Conservation (phyloP, 2,888 invertebrate genomes). For the Pherbina coryleti region DNA sequence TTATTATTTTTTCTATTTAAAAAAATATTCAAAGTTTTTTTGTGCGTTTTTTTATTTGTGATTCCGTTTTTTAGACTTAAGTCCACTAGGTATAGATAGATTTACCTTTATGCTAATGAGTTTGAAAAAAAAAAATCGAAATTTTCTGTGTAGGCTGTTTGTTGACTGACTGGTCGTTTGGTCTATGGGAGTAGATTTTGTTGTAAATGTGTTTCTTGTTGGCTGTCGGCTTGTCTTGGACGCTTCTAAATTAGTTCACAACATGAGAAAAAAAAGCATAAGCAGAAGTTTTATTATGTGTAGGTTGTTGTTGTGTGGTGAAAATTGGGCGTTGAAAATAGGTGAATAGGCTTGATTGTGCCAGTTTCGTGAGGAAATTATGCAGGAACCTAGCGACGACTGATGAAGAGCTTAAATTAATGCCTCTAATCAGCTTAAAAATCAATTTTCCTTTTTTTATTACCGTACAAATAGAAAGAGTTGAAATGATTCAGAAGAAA, state of each 20-base stretch:
- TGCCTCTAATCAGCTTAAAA: constrained; percentile 1
- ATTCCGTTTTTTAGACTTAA: background rate
- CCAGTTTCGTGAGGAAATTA: background rate
- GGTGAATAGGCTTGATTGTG: constrained; percentile 30
- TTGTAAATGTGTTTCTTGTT: constrained; percentile 33
- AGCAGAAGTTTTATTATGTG: background rate
- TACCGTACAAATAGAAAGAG: too few species aligned
- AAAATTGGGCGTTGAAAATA: constrained; percentile 33
- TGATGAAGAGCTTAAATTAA: constrained; percentile 16
- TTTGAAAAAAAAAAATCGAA: constrained; percentile 20
- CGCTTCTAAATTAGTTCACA: constrained; percentile 47
- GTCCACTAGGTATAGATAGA: background rate
- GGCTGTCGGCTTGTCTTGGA: constrained; percentile 43
- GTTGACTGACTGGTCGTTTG: constrained; percentile 41
- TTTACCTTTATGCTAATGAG: constrained; percentile 16
- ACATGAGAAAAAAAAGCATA: constrained; percentile 28
- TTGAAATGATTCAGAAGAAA: too few species aligned
- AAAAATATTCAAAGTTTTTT: background rate
- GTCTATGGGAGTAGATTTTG: constrained; percentile 52
- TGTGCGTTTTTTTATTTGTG: background rate
- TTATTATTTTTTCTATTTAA: background rate
- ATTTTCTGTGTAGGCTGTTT: constrained; percentile 27
- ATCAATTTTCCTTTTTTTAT: background rate
- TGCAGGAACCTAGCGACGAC: background rate
- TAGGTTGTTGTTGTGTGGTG: constrained; percentile 13